Evolutionary conservation across 1,140 invertebrate genomes (phyloP).

Genomic region (Drosophila cardini): DNA sequence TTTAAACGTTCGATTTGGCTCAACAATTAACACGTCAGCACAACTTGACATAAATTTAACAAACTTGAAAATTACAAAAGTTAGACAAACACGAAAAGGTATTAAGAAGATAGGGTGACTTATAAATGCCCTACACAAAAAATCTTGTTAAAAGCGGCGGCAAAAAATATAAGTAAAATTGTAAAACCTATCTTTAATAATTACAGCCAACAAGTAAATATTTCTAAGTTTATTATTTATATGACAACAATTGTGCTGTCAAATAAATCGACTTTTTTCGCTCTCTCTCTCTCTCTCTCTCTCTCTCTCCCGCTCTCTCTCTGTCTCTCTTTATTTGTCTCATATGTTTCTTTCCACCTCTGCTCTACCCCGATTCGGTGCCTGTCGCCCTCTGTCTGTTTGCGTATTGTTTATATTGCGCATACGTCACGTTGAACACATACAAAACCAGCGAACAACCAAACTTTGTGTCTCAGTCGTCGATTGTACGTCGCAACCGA

Average conservation of each 20-base stretch:
- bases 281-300: too few relatives aligned
- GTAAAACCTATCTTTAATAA: too few relatives aligned
- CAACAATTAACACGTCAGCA: slow-evolving; percentile 45
- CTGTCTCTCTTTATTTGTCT: not conserved
- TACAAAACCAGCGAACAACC: not conserved
- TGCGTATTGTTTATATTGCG: slow-evolving; percentile 43
- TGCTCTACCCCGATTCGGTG: too few relatives aligned
- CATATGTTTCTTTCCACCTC: not conserved
- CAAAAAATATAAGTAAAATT: too few relatives aligned
- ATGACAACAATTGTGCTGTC: not conserved
- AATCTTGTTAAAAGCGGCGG: too few relatives aligned
- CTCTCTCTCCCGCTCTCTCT: not conserved
- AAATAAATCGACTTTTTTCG: not conserved
- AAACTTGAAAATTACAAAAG: slow-evolving; percentile 22
- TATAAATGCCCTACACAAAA: not conserved
- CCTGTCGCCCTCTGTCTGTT: not conserved
- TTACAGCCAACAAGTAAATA: too few relatives aligned
- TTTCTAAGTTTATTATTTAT: too few relatives aligned
- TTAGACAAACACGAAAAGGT: slow-evolving; percentile 7
- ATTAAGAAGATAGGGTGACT: not conserved
- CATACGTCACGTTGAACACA: slow-evolving; percentile 44
- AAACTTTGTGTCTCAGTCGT: not conserved
- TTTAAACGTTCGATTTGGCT: slow-evolving; percentile 28
- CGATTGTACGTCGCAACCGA: not conserved
- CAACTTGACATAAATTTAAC: slow-evolving; percentile 33